Percentiles rank a stretch among this genome's conserved stretches.
These are phyloP conservation scores for Barbus barbus DNA, from an alignment of 2,113 vertebrate species.

Conservation along the genomic window DNA sequence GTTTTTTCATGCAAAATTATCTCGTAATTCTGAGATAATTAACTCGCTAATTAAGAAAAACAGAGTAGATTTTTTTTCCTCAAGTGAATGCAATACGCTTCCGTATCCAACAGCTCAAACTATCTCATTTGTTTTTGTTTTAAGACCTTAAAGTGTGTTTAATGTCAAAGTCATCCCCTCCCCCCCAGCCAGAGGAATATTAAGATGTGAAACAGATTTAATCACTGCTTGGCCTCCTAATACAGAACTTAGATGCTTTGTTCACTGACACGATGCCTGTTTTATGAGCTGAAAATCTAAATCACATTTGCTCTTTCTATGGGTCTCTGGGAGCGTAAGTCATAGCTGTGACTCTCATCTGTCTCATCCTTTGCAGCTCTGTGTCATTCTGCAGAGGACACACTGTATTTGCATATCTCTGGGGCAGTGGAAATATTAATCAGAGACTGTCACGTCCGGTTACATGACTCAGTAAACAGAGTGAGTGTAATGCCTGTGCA, in stretches of 20 bases:
- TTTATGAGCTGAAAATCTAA: not conserved
- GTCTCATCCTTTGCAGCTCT: constrained; percentile 51
- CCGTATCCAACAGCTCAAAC: too few species aligned
- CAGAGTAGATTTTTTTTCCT: too few species aligned
- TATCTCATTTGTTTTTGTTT: too few species aligned
- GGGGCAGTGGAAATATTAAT: constrained; percentile 68
- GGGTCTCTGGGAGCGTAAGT: constrained; percentile 49
- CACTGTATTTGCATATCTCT: constrained; percentile 64
- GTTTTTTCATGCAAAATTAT: too few species aligned
- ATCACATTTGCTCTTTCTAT: not conserved
- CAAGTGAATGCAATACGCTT: too few species aligned
- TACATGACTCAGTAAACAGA: constrained; percentile 64
- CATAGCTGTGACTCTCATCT: constrained; percentile 58
- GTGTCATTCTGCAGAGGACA: constrained; percentile 63
- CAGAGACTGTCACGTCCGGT: constrained; percentile 61
- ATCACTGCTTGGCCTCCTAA: not conserved
- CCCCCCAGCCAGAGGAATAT: too few species aligned
- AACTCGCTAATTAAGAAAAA: too few species aligned
- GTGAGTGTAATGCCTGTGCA: constrained; percentile 45
- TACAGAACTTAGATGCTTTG: not conserved
- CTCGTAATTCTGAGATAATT: too few species aligned
- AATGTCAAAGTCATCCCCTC: too few species aligned
- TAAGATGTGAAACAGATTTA: not conserved
- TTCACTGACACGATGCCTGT: not conserved
- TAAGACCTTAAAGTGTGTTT: too few species aligned